Base-by-base conservation (phyloP, 2,888 invertebrate genomes). In the Cheiracanthium punctorium region DNA sequence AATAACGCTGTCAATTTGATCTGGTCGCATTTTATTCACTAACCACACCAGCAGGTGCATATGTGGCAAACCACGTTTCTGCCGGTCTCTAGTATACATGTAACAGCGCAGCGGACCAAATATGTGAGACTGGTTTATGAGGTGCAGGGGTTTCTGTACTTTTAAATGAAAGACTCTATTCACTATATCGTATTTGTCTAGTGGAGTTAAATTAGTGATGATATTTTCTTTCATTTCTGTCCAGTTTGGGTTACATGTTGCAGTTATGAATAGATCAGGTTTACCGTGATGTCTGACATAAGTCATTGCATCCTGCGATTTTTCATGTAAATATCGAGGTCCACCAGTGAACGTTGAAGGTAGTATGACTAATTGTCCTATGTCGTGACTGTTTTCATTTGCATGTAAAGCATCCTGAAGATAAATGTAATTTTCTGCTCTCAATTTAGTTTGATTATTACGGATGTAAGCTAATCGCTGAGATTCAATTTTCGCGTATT, bases 401-500 rank as follows among this genome's bases (percentile, higher is more conserved):
- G 4, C 14, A 20, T 17, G 5, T 5, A 20, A 4, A 8, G 24
- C 37, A 37, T 37, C 37, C 10, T 7, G 37, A 37, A 37, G 37
- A 10, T 37, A 10, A 7, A 37, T 10, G 10, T 37, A 37, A 37
- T 37, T 37, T 10, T 37, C 37, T 4, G 10, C 37, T 10, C 37
- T 37, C 7, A 37, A 10, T 37, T 37, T 37, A 4, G 4, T 37
- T 10, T 37, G 37, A 10, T 4, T 37, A 7, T 37, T 37, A 7
- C 37, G 4, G 10, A 37, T 37, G 10, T 7, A 37, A 4, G 4
- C 10, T 37, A 37, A 10, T 37, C 37, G 37, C 10, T 37, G 7
- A 37, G 37, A 7, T 37, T 37, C 37, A 37, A 91, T 90, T 89
- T 91, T 91, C 0, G 89, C 91, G 89, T 90, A 92, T 90, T 90